phyloP scores from a whole-genome alignment of 2,113 vertebrate genomes.

The Physeter macrocephalus region DNA sequence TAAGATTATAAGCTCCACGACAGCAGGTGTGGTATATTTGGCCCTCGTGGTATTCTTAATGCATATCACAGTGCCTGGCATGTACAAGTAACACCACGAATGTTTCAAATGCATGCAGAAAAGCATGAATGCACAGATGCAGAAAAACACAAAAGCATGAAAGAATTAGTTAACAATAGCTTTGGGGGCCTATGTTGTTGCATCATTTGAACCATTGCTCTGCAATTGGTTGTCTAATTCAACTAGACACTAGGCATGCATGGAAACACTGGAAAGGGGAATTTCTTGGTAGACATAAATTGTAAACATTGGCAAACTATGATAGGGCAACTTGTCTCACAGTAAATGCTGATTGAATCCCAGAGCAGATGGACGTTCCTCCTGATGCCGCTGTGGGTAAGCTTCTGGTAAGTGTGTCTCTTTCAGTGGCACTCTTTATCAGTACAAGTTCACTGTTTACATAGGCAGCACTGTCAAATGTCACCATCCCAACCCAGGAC shows the following conservation, averaged over 20 bases:
- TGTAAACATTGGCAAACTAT: neutral
- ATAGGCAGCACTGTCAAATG: conserved; percentile 48
- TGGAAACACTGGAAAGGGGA: neutral
- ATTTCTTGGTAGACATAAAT: neutral
- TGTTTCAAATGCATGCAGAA: neutral
- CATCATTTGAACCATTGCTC: neutral
- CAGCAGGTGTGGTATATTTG: neutral
- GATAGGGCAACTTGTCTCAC: conserved; percentile 49
- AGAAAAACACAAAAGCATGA: neutral
- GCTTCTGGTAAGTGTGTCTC: conserved; percentile 33
- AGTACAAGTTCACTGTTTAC: conserved; percentile 52
- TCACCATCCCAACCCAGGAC: conserved; percentile 76
- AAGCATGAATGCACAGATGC: neutral
- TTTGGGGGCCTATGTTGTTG: neutral
- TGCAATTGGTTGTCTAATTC: neutral
- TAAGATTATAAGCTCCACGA: neutral
- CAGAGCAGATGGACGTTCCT: conserved; percentile 68
- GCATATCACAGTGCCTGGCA: neutral
- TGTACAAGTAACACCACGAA: neutral
- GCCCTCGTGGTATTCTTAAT: neutral
- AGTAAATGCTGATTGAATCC: conserved; percentile 63
- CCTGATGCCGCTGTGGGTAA: conserved; percentile 32
- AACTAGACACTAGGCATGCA: neutral
- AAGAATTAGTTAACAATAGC: neutral
- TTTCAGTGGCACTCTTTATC: conserved; percentile 21